These are phyloP conservation scores for Meloidogyne hapla DNA, from an alignment of 1,140 invertebrate species.

Conservation along the genomic window DNA sequence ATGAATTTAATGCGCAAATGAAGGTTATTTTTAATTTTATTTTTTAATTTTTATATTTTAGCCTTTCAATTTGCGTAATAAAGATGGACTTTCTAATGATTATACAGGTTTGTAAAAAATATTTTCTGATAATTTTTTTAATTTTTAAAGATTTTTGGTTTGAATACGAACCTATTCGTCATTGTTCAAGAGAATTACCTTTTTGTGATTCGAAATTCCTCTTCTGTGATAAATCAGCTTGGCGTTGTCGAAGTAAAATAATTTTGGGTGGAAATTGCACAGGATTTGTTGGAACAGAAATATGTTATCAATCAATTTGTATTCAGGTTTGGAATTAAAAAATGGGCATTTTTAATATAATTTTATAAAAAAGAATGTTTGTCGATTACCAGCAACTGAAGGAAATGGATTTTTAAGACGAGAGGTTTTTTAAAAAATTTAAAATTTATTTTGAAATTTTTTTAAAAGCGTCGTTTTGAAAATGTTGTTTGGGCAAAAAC, in stretches of 20 bases:
- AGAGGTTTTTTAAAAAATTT: slow-evolving; percentile 26
- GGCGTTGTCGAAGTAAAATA: slow-evolving; percentile 56
- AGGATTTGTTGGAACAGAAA: slow-evolving; percentile 56
- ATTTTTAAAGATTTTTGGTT: slow-evolving; percentile 56
- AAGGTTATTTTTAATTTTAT: slow-evolving; percentile 28
- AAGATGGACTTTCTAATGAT: slow-evolving; percentile 61
- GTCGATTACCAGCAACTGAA: slow-evolving; percentile 52
- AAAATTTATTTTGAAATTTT: slow-evolving; percentile 1
- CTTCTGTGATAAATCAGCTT: slow-evolving; percentile 55
- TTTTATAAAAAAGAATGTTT: slow-evolving; percentile 36
- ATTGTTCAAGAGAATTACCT: slow-evolving; percentile 49
- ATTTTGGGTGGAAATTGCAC: slow-evolving; percentile 61
- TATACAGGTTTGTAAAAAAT: slow-evolving; percentile 50
- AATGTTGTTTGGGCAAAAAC: slow-evolving; percentile 62
- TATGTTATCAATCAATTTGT: slow-evolving; percentile 60
- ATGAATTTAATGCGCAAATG: slow-evolving; percentile 57
- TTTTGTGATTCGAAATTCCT: slow-evolving; percentile 56
- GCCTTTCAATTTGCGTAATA: slow-evolving; percentile 58
- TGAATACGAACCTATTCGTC: slow-evolving; percentile 58
- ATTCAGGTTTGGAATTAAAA: slow-evolving; percentile 48
- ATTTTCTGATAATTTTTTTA: not conserved
- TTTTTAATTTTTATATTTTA: slow-evolving; percentile 13
- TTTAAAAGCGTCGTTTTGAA: slow-evolving; percentile 12
- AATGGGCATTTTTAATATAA: not conserved
- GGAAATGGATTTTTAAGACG: slow-evolving; percentile 44